A percentile compares a stretch with the other conserved stretches of the same genome.
Conservation (phyloP, 2,113 vertebrate species). For the Chrysochloris asiatica region DNA sequence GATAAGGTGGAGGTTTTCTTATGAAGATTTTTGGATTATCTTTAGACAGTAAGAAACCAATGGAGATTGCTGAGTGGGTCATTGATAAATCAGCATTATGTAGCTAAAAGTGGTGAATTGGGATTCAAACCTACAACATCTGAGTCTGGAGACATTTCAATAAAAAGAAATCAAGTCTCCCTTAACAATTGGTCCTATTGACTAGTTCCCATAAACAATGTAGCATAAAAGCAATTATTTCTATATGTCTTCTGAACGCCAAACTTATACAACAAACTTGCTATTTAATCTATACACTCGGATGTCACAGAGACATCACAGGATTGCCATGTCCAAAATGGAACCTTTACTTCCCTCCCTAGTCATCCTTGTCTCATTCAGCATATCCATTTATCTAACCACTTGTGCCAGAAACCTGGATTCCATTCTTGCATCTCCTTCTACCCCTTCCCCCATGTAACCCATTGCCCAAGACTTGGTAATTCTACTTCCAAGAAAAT, state of each 20-base stretch:
- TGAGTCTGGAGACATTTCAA: no score
- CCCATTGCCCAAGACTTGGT: background rate
- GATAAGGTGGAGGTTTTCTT: background rate
- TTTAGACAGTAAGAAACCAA: background rate
- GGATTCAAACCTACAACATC: background rate
- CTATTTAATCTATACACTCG: background rate
- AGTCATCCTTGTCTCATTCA: background rate
- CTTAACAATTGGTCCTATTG: background rate
- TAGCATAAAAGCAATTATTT: background rate
- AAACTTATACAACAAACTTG: background rate
- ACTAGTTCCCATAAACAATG: slow-evolving; percentile 13
- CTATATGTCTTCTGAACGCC: background rate
- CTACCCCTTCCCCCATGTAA: no score
- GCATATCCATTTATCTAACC: background rate
- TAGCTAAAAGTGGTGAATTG: background rate
- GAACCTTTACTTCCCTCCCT: background rate
- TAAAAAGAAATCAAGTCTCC: slow-evolving; percentile 14
- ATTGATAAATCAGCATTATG: background rate
- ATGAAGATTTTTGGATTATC: background rate
- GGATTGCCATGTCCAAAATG: background rate
- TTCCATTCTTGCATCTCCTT: background rate
- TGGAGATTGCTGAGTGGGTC: background rate
- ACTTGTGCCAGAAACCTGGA: background rate
- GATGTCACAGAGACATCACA: background rate
- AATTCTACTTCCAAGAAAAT: background rate